phyloP scores from a whole-genome alignment of 2,113 vertebrate species.

The Lampris megalopsis region DNA sequence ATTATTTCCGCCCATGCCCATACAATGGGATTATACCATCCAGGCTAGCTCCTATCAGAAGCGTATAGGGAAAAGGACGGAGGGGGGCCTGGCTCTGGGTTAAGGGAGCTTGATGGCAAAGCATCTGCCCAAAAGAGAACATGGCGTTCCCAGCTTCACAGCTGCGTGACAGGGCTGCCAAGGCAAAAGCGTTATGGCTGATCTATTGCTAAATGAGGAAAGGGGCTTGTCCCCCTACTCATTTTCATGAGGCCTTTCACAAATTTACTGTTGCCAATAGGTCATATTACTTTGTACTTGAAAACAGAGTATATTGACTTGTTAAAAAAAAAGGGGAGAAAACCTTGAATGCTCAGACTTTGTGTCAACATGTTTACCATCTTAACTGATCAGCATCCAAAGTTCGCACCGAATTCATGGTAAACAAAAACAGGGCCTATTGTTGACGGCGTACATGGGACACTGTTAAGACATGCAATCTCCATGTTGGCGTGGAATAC shows the following conservation, averaged over 20 bases:
- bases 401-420: conserved; percentile 3
- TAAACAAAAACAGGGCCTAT: not conserved
- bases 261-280: not conserved
- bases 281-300: too few species aligned
- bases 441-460: not conserved
- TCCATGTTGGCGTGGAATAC: too few species aligned
- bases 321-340: not conserved
- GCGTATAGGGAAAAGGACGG: not conserved
- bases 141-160: conserved; percentile 56
- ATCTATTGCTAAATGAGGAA: not conserved
- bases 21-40: not conserved
- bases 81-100: conserved; percentile 6
- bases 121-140: conserved; percentile 49
- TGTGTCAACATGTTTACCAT: not conserved
- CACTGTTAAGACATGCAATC: not conserved
- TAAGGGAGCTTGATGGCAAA: conserved; percentile 36
- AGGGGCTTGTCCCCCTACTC: not conserved
- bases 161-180: conserved; percentile 36
- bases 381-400: not conserved
- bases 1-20: not conserved
- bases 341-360: not conserved
- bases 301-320: too few species aligned
- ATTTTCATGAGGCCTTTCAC: not conserved
- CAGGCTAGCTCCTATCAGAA: not conserved
- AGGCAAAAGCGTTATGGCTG: conserved; percentile 31